phyloP scores from a whole-genome alignment of 2,113 vertebrate genomes.

The Sylvia atricapilla region DNA sequence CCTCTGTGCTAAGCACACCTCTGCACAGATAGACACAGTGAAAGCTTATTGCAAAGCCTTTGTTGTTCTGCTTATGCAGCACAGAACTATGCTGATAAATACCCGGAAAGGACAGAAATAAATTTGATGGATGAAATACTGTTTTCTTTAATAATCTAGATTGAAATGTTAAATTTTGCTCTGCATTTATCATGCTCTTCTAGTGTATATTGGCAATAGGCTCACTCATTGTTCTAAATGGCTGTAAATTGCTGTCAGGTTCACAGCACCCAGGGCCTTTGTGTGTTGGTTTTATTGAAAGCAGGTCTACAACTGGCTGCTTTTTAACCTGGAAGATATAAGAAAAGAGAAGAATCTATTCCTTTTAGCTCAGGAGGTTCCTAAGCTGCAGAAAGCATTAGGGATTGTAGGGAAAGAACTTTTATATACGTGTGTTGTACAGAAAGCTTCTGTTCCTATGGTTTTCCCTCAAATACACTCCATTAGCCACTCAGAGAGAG shows the following conservation, averaged over 20 bases:
- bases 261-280: neutral
- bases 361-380: neutral
- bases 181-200: neutral
- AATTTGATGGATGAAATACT: slow-evolving; percentile 12
- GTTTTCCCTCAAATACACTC: neutral
- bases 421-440: neutral
- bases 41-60: neutral
- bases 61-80: neutral
- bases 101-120: neutral
- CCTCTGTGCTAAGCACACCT: neutral
- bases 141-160: slow-evolving; percentile 25
- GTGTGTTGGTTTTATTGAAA: neutral
- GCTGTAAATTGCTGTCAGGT: neutral
- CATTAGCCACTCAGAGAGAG: neutral
- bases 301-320: neutral
- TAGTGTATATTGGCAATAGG: neutral
- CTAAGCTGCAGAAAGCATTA: neutral
- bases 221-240: neutral
- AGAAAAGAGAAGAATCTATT: neutral
- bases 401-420: neutral
- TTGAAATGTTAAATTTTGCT: slow-evolving; percentile 3
- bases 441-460: neutral
- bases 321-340: neutral
- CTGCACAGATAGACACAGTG: neutral
- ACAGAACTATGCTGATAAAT: neutral